A percentile compares a stretch with the other conserved stretches of the same genome.
phyloP scores from a whole-genome alignment of 2,888 invertebrate species.

The Drosophila bunnanda region DNA sequence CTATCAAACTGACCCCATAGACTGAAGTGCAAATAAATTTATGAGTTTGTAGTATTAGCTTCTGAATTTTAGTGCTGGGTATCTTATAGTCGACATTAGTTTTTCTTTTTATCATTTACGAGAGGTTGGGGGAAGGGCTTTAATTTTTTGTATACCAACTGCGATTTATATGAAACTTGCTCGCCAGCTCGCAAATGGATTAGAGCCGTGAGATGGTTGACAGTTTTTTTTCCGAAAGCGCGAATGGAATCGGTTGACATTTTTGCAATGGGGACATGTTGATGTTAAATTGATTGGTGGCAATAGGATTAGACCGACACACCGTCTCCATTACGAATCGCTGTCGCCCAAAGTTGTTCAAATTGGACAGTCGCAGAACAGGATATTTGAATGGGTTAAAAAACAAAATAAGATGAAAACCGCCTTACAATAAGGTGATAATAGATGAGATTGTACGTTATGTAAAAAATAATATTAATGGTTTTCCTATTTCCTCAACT shows the following conservation, averaged over 20 bases:
- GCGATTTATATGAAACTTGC: slow-evolving; percentile 63
- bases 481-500: neutral
- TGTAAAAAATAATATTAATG: neutral
- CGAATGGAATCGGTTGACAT: slow-evolving; percentile 4
- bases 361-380: neutral
- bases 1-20: neutral
- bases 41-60: neutral
- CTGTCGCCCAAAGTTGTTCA: neutral
- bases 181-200: slow-evolving; percentile 62
- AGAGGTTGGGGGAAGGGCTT: neutral
- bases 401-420: neutral
- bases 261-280: slow-evolving; percentile 21
- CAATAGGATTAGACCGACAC: slow-evolving; percentile 36
- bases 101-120: neutral
- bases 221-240: slow-evolving; percentile 35
- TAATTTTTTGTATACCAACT: slow-evolving; percentile 51
- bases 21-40: neutral
- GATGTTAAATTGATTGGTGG: slow-evolving; percentile 46
- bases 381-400: neutral
- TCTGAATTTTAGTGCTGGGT: neutral
- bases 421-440: neutral
- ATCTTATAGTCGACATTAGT: neutral
- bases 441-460: neutral
- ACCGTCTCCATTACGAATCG: slow-evolving; percentile 23
- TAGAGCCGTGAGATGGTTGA: slow-evolving; percentile 56